Evolutionary conservation across 2,888 invertebrate genomes (phyloP), one percentile per base, ranked within the genome.

Genomic region (Sphinx pinastri): DNA sequence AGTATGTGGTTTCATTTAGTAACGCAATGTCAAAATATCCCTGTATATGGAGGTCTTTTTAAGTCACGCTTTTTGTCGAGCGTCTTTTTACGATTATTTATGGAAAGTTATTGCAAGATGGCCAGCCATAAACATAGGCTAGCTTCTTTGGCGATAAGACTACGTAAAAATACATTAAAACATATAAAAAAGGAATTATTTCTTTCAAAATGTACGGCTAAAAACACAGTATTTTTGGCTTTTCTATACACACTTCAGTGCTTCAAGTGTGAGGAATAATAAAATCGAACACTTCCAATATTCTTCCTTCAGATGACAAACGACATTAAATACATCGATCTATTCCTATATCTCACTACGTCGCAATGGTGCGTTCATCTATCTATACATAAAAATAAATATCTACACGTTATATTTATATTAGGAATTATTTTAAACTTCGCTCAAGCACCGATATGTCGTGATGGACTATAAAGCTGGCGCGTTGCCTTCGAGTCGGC

Each of bases 391-490:
- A 79, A 74, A n/a, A 75, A 76, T 79, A 80, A 79, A 76, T 82
- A 85, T 85, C 82, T 63, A 63, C 63, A 63, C 84, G 75, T 80
- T 81, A 82, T 81, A 83, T 83, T 49, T 82, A 86, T 84, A 85
- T 86, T 89, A 91, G 88, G 88, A 88, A 90, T 90, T 83, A 81
- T 81, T 71, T 73, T 79, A 73, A 79, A 84, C 86, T 87, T 85
- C 87, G 86, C 85, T 83, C 88, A 92, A 93, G 93, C 93, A 93
- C 93, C 93, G 93, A 93, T 93, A 93, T 93, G 93, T 93, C 83
- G 83, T 90, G 84, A 90, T 93, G 91, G 92, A 93, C 92, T 92
- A 90, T 74, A 74, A 77, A 71, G 58, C 49, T 57, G 67, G 52
- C 58, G 70, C 67, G 14, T 49, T 58, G 60, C 54, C 38, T 45